Evolutionary conservation across 1,140 invertebrate genomes (phyloP).

Genomic region (Nasonia longicornis): DNA sequence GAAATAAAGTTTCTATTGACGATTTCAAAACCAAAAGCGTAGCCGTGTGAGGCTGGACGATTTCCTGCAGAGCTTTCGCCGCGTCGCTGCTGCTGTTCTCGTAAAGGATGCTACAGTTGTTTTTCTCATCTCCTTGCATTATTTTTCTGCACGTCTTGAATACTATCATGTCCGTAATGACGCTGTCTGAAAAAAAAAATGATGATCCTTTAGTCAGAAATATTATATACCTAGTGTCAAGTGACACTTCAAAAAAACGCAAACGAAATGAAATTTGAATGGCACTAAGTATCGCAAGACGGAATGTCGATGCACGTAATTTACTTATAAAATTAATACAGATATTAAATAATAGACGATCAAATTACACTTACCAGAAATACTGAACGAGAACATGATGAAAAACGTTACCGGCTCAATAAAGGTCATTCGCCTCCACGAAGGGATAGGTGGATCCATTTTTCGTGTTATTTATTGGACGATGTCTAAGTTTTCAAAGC

Average conservation of each 20-base stretch:
- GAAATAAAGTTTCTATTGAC: slow-evolving; percentile 73
- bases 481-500: neutral
- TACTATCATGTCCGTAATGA: slow-evolving; percentile 68
- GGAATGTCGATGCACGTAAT: too few species aligned
- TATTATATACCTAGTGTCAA: too few species aligned
- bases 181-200: slow-evolving; percentile 57
- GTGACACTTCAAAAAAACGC: too few species aligned
- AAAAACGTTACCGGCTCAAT: slow-evolving; percentile 19
- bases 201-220: too few species aligned
- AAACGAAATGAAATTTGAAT: too few species aligned
- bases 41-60: slow-evolving; percentile 73
- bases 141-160: slow-evolving; percentile 68
- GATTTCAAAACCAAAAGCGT: slow-evolving; percentile 71
- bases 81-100: slow-evolving; percentile 65
- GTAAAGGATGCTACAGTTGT: slow-evolving; percentile 67
- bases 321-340: too few species aligned
- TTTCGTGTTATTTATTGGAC: neutral
- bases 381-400: slow-evolving; percentile 8
- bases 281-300: too few species aligned
- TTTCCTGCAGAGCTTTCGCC: slow-evolving; percentile 70
- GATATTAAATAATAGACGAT: neutral
- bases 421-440: slow-evolving; percentile 13
- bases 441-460: neutral
- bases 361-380: neutral
- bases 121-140: slow-evolving; percentile 59